Evolutionary conservation across 2,888 invertebrate genomes (phyloP).

Genomic region (Xylota sylvarum): DNA sequence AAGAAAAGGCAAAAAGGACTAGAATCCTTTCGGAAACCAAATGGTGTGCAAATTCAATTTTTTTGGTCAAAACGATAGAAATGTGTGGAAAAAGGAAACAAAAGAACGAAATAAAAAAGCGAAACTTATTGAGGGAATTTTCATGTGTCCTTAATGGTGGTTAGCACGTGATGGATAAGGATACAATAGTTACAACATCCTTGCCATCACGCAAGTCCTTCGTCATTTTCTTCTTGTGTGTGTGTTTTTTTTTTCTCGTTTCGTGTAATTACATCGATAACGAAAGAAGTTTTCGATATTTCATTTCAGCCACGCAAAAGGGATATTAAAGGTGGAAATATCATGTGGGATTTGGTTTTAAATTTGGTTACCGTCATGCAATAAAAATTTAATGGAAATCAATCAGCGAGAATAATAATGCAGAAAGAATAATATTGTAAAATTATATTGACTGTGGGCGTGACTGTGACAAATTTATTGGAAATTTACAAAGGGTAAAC

Average conservation of each 20-base stretch:
- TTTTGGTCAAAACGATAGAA: conserved; percentile 27
- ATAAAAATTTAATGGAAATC: conserved; percentile 18
- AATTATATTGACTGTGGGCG: background rate
- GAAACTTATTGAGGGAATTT: conserved; percentile 34
- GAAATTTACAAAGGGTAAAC: background rate
- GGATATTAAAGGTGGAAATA: conserved; percentile 12
- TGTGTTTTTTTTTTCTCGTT: too few species aligned
- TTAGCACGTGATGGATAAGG: conserved; percentile 66
- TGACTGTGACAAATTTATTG: background rate
- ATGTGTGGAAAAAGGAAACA: conserved; percentile 14
- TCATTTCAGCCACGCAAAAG: conserved; percentile 20
- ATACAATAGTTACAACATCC: conserved; percentile 47
- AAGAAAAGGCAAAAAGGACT: background rate
- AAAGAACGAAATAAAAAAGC: conserved; percentile 11
- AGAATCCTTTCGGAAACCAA: conserved; percentile 27
- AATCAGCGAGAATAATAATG: conserved; percentile 18
- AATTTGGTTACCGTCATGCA: conserved; percentile 10
- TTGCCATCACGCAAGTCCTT: conserved; percentile 50
- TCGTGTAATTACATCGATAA: conserved; percentile 11
- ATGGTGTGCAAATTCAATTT: conserved; percentile 59
- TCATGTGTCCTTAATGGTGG: conserved; percentile 54
- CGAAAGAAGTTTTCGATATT: conserved; percentile 3
- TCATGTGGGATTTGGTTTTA: background rate
- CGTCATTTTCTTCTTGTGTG: conserved; percentile 3
- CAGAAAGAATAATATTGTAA: background rate